phyloP scores from a whole-genome alignment of 2,888 invertebrate species.

The Acleris cristana region DNA sequence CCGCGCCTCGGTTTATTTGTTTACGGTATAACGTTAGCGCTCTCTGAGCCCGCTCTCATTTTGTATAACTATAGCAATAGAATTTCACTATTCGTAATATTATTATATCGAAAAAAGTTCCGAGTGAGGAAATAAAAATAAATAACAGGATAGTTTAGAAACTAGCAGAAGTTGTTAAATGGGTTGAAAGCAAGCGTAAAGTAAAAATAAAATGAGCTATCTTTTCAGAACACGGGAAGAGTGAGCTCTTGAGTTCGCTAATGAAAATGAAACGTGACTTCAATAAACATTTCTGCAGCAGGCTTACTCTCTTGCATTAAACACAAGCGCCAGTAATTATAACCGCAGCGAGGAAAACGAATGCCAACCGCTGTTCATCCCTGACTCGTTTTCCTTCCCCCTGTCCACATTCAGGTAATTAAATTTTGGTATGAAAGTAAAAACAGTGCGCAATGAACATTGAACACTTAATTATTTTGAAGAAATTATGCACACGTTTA shows the following conservation, averaged over 20 bases:
- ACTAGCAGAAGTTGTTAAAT: constrained; percentile 4
- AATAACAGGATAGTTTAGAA: background rate
- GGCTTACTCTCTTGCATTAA: constrained; percentile 1
- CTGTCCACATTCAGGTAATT: background rate
- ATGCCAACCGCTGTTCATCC: constrained; percentile 2
- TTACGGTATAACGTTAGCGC: constrained; percentile 19
- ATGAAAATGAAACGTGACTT: constrained; percentile 30
- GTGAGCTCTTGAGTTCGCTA: constrained; percentile 15
- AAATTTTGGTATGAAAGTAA: background rate
- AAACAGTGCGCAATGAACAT: background rate
- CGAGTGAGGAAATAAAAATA: no score
- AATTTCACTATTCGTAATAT: background rate
- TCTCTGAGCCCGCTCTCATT: constrained; percentile 10
- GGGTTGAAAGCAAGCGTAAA: background rate
- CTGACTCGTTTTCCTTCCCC: background rate
- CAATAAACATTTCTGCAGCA: constrained; percentile 19
- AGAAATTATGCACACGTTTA: background rate
- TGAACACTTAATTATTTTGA: background rate
- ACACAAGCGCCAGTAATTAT: constrained; percentile 11
- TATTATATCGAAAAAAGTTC: background rate
- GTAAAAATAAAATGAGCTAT: background rate
- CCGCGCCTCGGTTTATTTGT: constrained; percentile 18
- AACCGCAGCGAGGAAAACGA: constrained; percentile 4
- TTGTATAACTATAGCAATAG: constrained; percentile 4
- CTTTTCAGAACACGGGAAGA: constrained; percentile 10